Conservation (phyloP, 2,797 vertebrate species). For the Harpagifer antarcticus region DNA sequence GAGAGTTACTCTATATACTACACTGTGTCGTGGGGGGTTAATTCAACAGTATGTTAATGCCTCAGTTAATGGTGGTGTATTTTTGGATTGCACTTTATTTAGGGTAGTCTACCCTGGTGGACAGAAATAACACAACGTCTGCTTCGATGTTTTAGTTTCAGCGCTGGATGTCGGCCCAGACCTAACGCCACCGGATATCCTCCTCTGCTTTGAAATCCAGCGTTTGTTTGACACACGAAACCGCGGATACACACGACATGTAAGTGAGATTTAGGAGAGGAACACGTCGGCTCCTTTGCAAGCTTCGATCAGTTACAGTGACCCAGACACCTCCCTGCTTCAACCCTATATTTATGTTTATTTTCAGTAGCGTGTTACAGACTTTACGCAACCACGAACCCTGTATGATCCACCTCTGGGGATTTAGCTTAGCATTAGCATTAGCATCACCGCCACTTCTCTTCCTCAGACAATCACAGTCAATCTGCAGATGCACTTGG, state of each 20-base stretch:
- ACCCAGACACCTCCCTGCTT: conserved; percentile 8
- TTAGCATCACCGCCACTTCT: conserved; percentile 12
- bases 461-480: conserved; percentile 52
- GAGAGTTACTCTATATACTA: no score
- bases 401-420: conserved; percentile 25
- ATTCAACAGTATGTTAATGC: conserved; percentile 5
- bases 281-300: conserved; percentile 6
- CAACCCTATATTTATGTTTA: not conserved
- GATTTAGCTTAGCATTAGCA: conserved; percentile 42
- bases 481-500: conserved; percentile 25
- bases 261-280: conserved; percentile 38
- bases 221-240: conserved; percentile 54
- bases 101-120: conserved; percentile 1
- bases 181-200: conserved; percentile 42
- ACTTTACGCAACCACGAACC: not conserved
- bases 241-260: conserved; percentile 23
- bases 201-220: conserved; percentile 46
- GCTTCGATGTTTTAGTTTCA: conserved; percentile 35
- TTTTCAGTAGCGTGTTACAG: conserved; percentile 2
- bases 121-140: conserved; percentile 36
- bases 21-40: not conserved
- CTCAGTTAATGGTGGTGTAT: conserved; percentile 12
- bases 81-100: not conserved
- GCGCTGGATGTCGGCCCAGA: conserved; percentile 26
- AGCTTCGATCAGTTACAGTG: conserved; percentile 18